Conservation (phyloP, 2,888 invertebrate genomes). For the Agrotis exclamationis region DNA sequence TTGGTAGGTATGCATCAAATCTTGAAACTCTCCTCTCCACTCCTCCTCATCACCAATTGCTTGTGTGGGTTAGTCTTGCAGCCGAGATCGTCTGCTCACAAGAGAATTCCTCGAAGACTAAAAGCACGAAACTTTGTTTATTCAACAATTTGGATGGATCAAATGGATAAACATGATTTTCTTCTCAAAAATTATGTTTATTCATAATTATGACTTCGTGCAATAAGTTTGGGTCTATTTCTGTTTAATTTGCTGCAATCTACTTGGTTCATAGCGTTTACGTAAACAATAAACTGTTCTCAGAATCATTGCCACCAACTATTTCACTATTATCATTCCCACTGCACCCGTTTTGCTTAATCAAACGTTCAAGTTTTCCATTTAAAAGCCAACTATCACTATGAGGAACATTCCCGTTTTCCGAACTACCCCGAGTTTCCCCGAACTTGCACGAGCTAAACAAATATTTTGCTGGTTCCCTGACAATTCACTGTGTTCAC, state of each 20-base stretch:
- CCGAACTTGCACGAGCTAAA: slow-evolving; percentile 41
- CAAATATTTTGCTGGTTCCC: slow-evolving; percentile 48
- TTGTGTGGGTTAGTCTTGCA: too few relatives aligned
- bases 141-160: too few relatives aligned
- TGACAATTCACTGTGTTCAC: slow-evolving; percentile 39
- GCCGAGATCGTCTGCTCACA: too few relatives aligned
- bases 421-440: slow-evolving; percentile 23
- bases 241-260: neutral
- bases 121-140: too few relatives aligned
- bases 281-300: neutral
- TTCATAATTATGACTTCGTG: neutral
- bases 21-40: too few relatives aligned
- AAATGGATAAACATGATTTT: too few relatives aligned
- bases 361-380: slow-evolving; percentile 10
- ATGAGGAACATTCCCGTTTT: slow-evolving; percentile 14
- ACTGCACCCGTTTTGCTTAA: neutral
- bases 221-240: neutral
- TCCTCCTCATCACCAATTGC: too few relatives aligned
- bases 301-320: neutral
- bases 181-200: too few relatives aligned
- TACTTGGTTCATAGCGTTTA: neutral
- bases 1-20: too few relatives aligned
- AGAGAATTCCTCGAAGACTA: too few relatives aligned
- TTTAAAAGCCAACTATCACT: slow-evolving; percentile 30
- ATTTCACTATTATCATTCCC: neutral